phyloP scores from a whole-genome alignment of 2,113 vertebrate species.

The Aptenodytes patagonicus region DNA sequence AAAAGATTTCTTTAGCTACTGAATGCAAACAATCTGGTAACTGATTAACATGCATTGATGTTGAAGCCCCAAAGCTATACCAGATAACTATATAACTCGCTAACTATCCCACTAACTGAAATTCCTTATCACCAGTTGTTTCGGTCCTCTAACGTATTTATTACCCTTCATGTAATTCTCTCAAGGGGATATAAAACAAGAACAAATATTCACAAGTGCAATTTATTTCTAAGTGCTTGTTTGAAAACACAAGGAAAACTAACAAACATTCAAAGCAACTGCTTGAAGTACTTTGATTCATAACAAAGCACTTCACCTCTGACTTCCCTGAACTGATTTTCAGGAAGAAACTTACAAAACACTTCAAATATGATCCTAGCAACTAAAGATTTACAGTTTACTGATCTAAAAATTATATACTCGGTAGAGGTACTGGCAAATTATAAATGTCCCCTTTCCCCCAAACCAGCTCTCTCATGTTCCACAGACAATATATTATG shows the following conservation, averaged over 20 bases:
- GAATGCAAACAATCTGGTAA: conserved; percentile 34
- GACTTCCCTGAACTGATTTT: neutral
- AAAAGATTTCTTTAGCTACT: neutral
- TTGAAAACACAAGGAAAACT: conserved; percentile 5
- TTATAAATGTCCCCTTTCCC: neutral
- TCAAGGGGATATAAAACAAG: conserved; percentile 30
- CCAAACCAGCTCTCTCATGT: neutral
- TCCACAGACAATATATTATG: neutral
- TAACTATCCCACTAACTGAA: conserved; percentile 32
- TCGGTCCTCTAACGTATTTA: conserved; percentile 27
- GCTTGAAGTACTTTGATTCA: conserved; percentile 1
- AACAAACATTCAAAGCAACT: neutral
- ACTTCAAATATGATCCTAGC: neutral
- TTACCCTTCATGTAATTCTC: conserved; percentile 34
- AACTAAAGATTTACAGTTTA: neutral
- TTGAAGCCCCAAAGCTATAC: neutral
- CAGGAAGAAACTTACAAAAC: neutral
- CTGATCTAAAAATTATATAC: neutral
- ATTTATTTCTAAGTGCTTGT: neutral
- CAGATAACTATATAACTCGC: neutral
- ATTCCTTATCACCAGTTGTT: conserved; percentile 35
- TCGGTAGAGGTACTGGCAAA: neutral
- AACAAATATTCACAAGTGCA: neutral
- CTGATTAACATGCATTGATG: conserved; percentile 51
- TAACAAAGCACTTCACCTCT: neutral